These are phyloP conservation scores for Antigone vipio DNA, from an alignment of 2,113 vertebrate species.

Conservation along the genomic window DNA sequence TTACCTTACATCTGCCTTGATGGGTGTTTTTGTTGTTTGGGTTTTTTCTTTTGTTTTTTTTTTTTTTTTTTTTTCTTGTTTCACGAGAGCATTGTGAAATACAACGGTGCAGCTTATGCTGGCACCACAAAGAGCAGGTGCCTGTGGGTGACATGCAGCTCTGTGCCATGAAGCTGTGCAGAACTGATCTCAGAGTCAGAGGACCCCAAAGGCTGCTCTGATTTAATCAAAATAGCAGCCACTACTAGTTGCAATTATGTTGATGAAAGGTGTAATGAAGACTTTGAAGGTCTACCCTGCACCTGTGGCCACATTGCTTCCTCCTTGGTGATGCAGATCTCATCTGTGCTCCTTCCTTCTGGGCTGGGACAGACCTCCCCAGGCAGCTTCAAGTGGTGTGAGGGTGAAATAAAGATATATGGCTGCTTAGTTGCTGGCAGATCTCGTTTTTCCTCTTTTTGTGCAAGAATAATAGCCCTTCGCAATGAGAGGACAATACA, in stretches of 20 bases:
- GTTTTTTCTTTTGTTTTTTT: fast-evolving
- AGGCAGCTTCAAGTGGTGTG: not conserved
- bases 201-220: not conserved
- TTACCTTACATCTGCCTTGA: not conserved
- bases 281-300: not conserved
- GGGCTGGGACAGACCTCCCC: not conserved
- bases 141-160: not conserved
- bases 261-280: not conserved
- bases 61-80: not conserved
- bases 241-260: not conserved
- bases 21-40: not conserved
- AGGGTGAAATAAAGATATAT: not conserved
- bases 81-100: not conserved
- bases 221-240: not conserved
- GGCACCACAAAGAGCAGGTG: not conserved
- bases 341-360: not conserved
- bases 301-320: not conserved
- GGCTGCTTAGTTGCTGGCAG: not conserved
- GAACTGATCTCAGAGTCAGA: not conserved
- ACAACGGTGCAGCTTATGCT: not conserved
- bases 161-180: not conserved
- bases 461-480: not conserved
- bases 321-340: not conserved
- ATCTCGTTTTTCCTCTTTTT: not conserved
- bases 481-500: not conserved